A percentile compares a stretch with the other conserved stretches of the same genome.
Conservation (phyloP, 2,113 vertebrate genomes). For the Calidris pugnax region DNA sequence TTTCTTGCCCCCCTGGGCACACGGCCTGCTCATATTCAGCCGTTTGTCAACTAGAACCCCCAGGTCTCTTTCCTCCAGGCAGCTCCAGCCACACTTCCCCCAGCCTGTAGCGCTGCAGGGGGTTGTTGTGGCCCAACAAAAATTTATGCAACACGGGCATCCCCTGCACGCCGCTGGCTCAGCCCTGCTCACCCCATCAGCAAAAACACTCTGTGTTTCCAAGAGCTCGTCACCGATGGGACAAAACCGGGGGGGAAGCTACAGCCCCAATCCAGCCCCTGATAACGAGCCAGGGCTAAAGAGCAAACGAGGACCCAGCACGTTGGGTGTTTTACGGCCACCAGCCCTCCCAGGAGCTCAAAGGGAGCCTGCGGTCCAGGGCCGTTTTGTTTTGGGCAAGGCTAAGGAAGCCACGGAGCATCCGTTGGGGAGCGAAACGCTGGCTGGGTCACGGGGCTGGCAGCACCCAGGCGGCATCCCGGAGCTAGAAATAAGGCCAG, state of each 20-base stretch:
- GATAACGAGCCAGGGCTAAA: not conserved
- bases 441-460: not conserved
- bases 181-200: not conserved
- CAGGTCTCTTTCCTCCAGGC: no score
- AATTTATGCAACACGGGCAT: accelerated
- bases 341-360: not conserved
- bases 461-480: not conserved
- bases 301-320: not conserved
- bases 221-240: not conserved
- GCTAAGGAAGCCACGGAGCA: not conserved
- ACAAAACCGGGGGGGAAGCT: not conserved
- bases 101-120: no score
- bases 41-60: no score
- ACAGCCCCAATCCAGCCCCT: not conserved
- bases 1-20: no score
- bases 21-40: no score
- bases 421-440: accelerated
- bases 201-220: not conserved
- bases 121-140: no score
- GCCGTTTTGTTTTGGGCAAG: not conserved
- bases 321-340: not conserved
- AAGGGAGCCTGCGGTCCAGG: not conserved
- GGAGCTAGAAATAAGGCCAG: not conserved
- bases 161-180: accelerated
- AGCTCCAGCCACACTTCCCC: no score